Evolutionary conservation across 2,888 invertebrate genomes (phyloP), one percentile per base, ranked within the genome.

Genomic region (Pycnomerus fuliginosus): DNA sequence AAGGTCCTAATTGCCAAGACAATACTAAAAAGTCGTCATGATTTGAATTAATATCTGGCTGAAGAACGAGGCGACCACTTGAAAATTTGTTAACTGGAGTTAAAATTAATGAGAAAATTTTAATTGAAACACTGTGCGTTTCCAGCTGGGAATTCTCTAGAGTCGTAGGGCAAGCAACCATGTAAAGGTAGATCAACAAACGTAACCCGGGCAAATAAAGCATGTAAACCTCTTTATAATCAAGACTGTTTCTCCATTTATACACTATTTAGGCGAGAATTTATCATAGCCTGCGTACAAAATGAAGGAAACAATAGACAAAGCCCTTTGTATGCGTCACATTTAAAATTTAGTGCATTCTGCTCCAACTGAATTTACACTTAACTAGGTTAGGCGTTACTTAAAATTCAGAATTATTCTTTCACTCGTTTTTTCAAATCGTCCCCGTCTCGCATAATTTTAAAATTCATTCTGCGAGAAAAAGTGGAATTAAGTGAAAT

Each of bases 221-320:
- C 50, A 50, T 48, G 51, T 50, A 54, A 57, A 57, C 50, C 52
- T 54, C 45, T 47, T 51, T 47, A 53, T 56, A 55, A 55, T 55
- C 50, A 55, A 47, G 55, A 42, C 48, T 54, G 50, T 50, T 53
- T 50, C 53, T 50, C 45, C 50, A 56, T 56, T 57, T 54, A 55
- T 55, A 51, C 49, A 57, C 47, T 53, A 52, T 52, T 53, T 53
- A 52, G 51, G 46, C 39, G 50, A 46, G 46, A 53, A 49, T 56
- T 56, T 55, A 56, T 58, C 53, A 52, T 56, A 48, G 44, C 52
- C 44, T 48, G 44, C 44, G 47, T 47, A 58, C 55, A 57, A 58
- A 56, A 60, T 52, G 51, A 52, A 55, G 56, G 54, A 58, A 60
- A 58, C 54, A 58, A 58, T 56, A 52, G 56, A 50, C 51, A 53